Base-by-base conservation (phyloP, 2,888 invertebrate genomes). In the Sinotaia quadrata region DNA sequence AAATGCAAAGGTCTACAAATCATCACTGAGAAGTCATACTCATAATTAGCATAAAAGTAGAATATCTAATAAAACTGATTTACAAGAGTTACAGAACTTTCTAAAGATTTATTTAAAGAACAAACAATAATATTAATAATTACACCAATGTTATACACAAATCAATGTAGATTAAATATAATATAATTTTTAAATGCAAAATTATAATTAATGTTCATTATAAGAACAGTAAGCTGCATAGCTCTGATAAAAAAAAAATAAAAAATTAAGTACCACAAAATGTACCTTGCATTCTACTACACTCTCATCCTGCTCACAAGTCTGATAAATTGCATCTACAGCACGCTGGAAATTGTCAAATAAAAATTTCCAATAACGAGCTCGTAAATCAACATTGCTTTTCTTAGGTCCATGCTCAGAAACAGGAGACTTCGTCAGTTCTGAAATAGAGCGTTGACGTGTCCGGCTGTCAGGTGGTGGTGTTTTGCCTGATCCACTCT, bases 321-420 rank as follows among this genome's bases (percentile, higher is more conserved):
- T 97, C 87, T 94, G 95, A 88, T 98, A 98, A 75, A 98, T 95
- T 88, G 96, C 96, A 79, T 96, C 96, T 54, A 96, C 95, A 44
- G 97, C 95, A 78, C 96, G 90, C 87, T 96, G 94, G 66, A 98
- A 90, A 88, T 97, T 97, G 41, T 97, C 97, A 88, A 98, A 97
- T 57, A 98, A 90, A 80, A 96, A 92, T 0, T 96, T 96, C 98
- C 98, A 98, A 87, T 98, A 97, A 47, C 97, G 90, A 0, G 97
- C 96, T 74, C 96, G 92, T 8, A 96, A 89, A 88, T 97, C 97
- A 0, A 78, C 77, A 5, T 24, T 33, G 66, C 60, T 71, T 71
- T 80, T 85, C 75, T 81, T 84, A 1, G 76, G 72, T 7, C 78
- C 79, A 18, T 71, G 66, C 49, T 84, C 84, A 29, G 82, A 83